Evolutionary conservation across 1,140 invertebrate genomes (phyloP), one percentile per base, ranked within the genome.

Genomic region (Drosophila quadrilineata): DNA sequence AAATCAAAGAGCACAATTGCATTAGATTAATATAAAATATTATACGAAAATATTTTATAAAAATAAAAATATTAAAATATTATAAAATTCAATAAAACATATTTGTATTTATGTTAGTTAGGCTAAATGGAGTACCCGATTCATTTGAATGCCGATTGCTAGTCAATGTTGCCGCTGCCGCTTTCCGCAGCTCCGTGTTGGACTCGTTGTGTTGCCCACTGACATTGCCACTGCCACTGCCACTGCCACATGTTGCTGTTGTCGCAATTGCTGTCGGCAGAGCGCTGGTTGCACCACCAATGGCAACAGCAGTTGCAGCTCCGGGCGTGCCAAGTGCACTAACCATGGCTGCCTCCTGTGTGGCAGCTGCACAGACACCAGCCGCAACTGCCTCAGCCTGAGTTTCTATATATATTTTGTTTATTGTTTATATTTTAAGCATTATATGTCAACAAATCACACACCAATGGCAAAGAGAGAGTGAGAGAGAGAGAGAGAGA

Each of bases 91-190:
- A 43, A 29, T 40, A 40, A 63, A 36, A 33, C 19, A 35, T 64
- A 31, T 52, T 6, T 60, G 64, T 49, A 26, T 57, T 22, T n/a
- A n/a, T n/a, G n/a, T n/a, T n/a, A n/a, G n/a, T n/a, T n/a, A n/a
- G n/a, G n/a, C n/a, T n/a, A n/a, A n/a, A n/a, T n/a, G n/a, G 35
- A 73, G 57, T 89, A 88, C 87, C 87, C 66, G 87, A 89, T 89
- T 89, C 87, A 52, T 89, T 89, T 46, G 87, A 89, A 73, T 87
- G 87, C 10, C 87, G 87, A 79, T 89, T 88, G 65, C 53, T 86
- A 64, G 62, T 80, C 43, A 80, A 33, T 4, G 59, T 63, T 43
- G 68, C n/a, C n/a, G n/a, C 68, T 8, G 68, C 71, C 8, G 59
- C 75, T 45, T 71, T 86, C 36, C 85, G 86, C 58, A 88, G 66